phyloP scores from a whole-genome alignment of 2,113 vertebrate genomes.

The Pelusios castaneus region DNA sequence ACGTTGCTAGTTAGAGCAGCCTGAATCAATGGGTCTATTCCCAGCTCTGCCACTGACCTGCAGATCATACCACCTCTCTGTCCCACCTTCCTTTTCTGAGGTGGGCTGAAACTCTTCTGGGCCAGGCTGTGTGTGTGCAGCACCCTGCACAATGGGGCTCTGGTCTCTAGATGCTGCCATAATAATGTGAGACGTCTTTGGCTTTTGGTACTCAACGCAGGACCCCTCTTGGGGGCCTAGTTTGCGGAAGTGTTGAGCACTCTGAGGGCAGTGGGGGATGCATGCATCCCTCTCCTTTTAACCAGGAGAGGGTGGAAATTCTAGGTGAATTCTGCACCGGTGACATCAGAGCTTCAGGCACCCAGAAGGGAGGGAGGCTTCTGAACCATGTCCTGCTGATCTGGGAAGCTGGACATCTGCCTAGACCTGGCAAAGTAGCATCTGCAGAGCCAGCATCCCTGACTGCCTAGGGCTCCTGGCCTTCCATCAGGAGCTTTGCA shows the following conservation, averaged over 20 bases:
- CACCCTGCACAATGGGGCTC: not conserved
- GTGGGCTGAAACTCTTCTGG: not conserved
- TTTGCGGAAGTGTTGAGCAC: not conserved
- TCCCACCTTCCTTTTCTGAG: not conserved
- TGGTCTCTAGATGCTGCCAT: not conserved
- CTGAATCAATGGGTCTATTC: not conserved
- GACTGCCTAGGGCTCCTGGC: not conserved
- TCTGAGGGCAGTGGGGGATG: too few relatives aligned
- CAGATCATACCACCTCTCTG: not conserved
- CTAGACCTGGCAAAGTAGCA: too few relatives aligned
- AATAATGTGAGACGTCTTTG: not conserved
- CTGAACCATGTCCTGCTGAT: not conserved
- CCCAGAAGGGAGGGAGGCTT: not conserved
- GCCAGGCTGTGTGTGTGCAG: too few relatives aligned
- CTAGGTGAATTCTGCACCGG: not conserved
- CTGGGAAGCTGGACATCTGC: not conserved
- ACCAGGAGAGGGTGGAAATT: not conserved
- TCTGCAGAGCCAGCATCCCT: not conserved
- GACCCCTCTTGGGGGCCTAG: not conserved
- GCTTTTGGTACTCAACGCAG: not conserved
- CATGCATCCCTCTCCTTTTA: not conserved
- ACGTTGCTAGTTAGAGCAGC: not conserved
- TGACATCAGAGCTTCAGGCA: not conserved
- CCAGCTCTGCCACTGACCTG: not conserved
- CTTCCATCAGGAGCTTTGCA: not conserved